phyloP scores from a whole-genome alignment of 2,797 vertebrate genomes.

The Mallotus villosus region DNA sequence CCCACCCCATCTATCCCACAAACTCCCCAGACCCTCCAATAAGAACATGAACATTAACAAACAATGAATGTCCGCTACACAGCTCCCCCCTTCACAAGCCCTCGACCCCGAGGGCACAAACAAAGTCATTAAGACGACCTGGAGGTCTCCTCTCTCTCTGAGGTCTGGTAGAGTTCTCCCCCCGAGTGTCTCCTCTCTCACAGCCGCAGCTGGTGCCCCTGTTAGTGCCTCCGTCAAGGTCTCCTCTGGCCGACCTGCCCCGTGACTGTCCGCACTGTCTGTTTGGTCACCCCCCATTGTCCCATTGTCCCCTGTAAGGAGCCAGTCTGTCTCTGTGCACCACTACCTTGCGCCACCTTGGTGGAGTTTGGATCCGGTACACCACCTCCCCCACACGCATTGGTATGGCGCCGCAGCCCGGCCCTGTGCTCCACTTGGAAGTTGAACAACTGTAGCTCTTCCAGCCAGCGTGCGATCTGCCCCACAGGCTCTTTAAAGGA shows the following conservation, averaged over 20 bases:
- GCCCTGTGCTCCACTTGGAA: background rate
- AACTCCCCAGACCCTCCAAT: too few species aligned
- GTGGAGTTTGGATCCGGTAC: slow-evolving; percentile 15
- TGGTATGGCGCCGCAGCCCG: background rate
- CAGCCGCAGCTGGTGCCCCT: too few species aligned
- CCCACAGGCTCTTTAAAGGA: background rate
- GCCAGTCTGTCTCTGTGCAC: slow-evolving; percentile 6
- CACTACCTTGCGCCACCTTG: background rate
- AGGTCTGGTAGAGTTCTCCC: background rate
- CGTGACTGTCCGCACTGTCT: background rate
- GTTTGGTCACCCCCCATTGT: background rate
- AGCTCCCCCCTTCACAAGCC: slow-evolving; percentile 2
- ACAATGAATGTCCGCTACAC: background rate
- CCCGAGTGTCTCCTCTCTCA: background rate
- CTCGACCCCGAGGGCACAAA: slow-evolving; percentile 7
- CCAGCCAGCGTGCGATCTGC: background rate
- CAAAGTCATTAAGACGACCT: slow-evolving; percentile 1
- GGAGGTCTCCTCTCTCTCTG: background rate
- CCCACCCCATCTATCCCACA: too few species aligned
- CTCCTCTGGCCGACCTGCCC: too few species aligned
- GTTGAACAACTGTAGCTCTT: background rate
- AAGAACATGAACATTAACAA: too few species aligned
- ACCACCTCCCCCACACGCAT: slow-evolving; percentile 13
- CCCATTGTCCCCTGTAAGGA: background rate
- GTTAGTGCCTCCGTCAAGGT: too few species aligned